Evolutionary conservation across 2,797 vertebrate species (phyloP).

Genomic region (Anabas testudineus): DNA sequence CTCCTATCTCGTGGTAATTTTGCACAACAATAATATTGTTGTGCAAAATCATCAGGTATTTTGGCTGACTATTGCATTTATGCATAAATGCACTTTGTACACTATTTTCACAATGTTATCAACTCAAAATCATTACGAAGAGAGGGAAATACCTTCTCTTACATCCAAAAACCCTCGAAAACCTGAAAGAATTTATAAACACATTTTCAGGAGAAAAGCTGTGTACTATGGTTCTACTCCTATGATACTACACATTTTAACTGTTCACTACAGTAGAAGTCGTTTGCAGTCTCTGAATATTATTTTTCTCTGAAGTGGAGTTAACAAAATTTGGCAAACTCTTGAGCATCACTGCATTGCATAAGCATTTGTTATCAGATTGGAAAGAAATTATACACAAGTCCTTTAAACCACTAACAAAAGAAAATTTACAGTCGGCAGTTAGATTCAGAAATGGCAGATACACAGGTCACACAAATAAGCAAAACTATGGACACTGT

Average conservation of each 20-base stretch:
- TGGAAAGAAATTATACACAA: conserved; percentile 70
- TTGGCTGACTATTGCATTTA: conserved; percentile 57
- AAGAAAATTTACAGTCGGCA: conserved; percentile 80
- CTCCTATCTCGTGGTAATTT: conserved; percentile 44
- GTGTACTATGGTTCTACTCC: conserved; percentile 58
- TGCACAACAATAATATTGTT: conserved; percentile 55
- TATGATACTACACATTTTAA: conserved; percentile 57
- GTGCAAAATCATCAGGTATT: conserved; percentile 61
- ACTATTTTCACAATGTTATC: conserved; percentile 53
- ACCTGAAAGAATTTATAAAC: conserved; percentile 59
- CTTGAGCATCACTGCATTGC: conserved; percentile 74
- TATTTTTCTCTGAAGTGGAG: conserved; percentile 57
- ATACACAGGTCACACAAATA: conserved; percentile 74
- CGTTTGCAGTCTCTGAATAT: conserved; percentile 60
- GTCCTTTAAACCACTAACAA: conserved; percentile 69
- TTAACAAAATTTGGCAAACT: conserved; percentile 73
- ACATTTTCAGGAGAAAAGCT: conserved; percentile 59
- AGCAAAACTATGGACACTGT: conserved; percentile 73
- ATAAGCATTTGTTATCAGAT: conserved; percentile 72
- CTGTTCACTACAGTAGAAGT: conserved; percentile 60
- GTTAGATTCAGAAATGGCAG: conserved; percentile 80
- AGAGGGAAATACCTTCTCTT: conserved; percentile 59
- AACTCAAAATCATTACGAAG: conserved; percentile 61
- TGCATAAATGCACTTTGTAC: conserved; percentile 65
- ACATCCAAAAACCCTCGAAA: conserved; percentile 49